Base-by-base conservation (phyloP, 2,113 vertebrate genomes). In the Cinclus cinclus region DNA sequence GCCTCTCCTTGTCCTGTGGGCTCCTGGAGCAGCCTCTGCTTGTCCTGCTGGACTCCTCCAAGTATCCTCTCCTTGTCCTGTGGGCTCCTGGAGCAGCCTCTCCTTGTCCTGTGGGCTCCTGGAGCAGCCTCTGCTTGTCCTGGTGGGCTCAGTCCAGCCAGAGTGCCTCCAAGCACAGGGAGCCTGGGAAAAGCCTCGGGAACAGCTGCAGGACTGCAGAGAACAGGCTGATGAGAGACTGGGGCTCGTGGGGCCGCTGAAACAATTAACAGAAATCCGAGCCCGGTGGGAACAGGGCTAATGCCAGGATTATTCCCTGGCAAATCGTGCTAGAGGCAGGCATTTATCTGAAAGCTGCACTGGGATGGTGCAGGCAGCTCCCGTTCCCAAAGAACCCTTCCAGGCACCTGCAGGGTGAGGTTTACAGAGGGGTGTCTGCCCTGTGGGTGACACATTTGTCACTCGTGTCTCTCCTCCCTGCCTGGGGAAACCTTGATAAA, bases 141-240 rank as follows among this genome's bases (percentile, higher is more conserved):
- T 1, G 0, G 17, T 0, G 67, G 5, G 15, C 5, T 15, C 0
- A 0, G 18, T 31, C 17, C 69, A 15, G 44, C 19, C 67, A 15
- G 33, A 67, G 70, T 18, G 4, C 7, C 31, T 35, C 5, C 46
- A 13, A 30, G 64, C 37, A 6, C 28, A 2, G 6, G 5, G 10
- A 21, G 20, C 7, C 25, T 55, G 60, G 93, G 88, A 91, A 59
- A 47, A 78, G 62, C 47, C n/a, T 18, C 3, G 3, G 39, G 47
- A 52, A 15, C 25, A 28, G 47, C 67, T 13, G 15, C 0, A 1
- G 9, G 42, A 20, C 68, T 31, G 16, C 23, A 60, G 31, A 78
- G 49, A 73, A 7, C 2, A 5, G 63, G 14, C 33, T 68, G 71
- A 27, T 6, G 53, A 90, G 87, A 84, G 33, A 33, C 15, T 11